phyloP scores from a whole-genome alignment of 2,888 invertebrate genomes.

The Brachylomia viminalis region DNA sequence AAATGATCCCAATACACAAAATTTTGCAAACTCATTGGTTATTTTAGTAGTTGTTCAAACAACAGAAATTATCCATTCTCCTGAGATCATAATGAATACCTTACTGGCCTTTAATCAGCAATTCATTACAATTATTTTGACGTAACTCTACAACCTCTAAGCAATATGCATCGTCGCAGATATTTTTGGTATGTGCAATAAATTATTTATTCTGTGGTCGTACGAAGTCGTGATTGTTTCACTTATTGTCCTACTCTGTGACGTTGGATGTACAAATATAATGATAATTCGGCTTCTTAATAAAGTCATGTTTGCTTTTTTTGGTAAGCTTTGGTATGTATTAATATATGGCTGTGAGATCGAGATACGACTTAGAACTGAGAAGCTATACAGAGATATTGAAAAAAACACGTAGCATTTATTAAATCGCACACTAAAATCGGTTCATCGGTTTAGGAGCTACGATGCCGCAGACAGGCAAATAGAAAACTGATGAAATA shows the following conservation, averaged over 20 bases:
- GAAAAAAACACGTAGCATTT: too few relatives aligned
- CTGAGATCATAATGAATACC: background rate
- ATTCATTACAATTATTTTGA: constrained; percentile 39
- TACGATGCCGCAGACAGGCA: too few relatives aligned
- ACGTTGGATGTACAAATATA: constrained; percentile 61
- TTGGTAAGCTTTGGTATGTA: constrained; percentile 29
- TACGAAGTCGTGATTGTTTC: constrained; percentile 73
- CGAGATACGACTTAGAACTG: constrained; percentile 10
- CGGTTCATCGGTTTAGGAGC: too few relatives aligned
- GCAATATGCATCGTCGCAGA: constrained; percentile 57
- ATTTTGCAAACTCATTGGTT: background rate
- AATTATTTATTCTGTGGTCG: constrained; percentile 72
- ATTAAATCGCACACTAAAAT: background rate
- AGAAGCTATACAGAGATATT: background rate
- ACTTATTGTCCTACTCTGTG: constrained; percentile 70
- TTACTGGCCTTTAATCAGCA: background rate
- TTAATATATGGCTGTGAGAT: constrained; percentile 25
- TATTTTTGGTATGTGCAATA: constrained; percentile 71
- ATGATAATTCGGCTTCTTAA: constrained; percentile 34
- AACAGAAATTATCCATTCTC: background rate
- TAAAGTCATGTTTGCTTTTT: constrained; percentile 39
- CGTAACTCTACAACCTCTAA: constrained; percentile 3
- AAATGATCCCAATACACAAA: background rate
- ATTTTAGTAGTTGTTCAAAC: background rate
- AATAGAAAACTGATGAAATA: too few relatives aligned